phyloP scores from a whole-genome alignment of 2,113 vertebrate genomes.

The Mesembrinibis cayennensis region DNA sequence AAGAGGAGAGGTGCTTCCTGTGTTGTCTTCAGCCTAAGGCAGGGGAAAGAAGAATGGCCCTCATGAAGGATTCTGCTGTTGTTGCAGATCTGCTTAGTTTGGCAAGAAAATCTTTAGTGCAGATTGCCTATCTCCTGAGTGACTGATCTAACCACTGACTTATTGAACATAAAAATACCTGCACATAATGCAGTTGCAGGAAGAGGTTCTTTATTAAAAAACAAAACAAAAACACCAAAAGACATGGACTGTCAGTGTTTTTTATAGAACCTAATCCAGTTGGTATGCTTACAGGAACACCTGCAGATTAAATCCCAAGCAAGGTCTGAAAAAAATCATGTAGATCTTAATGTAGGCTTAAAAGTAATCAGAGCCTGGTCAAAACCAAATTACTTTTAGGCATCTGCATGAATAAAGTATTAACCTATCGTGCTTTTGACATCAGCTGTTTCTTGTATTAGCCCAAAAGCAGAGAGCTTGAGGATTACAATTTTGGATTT shows the following conservation, averaged over 20 bases:
- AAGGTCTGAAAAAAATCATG: not conserved
- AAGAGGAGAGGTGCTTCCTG: not conserved
- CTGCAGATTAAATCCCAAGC: not conserved
- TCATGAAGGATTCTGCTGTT: not conserved
- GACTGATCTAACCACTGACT: not conserved
- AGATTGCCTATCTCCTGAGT: not conserved
- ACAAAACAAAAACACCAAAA: not conserved
- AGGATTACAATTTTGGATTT: constrained; percentile 4
- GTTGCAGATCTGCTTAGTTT: not conserved
- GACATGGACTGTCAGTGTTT: not conserved
- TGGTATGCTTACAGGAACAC: not conserved
- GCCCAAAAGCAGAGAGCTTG: not conserved
- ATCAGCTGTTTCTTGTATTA: not conserved
- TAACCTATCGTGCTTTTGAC: not conserved
- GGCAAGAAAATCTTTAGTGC: not conserved
- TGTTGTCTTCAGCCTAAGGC: not conserved
- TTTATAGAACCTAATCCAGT: not conserved
- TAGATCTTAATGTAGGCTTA: not conserved
- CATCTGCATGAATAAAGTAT: not conserved
- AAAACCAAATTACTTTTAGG: not conserved
- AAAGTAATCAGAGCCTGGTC: not conserved
- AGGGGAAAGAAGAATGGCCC: not conserved
- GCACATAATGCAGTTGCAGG: not conserved
- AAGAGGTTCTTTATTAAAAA: not conserved
- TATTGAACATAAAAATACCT: not conserved